Percentiles rank a stretch among this genome's conserved stretches.
These are phyloP conservation scores for Pseudomugil gertrudae DNA, from an alignment of 2,797 vertebrate species.

Conservation along the genomic window DNA sequence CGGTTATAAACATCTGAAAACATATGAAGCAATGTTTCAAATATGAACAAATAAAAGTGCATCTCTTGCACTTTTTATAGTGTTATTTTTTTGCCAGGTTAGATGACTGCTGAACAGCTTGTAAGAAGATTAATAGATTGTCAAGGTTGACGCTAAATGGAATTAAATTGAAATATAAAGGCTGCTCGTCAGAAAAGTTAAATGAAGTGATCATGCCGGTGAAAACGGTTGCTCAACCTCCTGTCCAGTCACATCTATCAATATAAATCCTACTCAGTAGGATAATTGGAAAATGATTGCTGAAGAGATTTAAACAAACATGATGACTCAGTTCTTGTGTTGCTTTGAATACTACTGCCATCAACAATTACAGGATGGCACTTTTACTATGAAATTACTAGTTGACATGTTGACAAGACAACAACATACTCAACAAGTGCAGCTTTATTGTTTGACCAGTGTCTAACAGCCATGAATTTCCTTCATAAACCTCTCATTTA, in stretches of 20 bases:
- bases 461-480: conserved; percentile 15
- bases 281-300: background rate
- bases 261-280: background rate
- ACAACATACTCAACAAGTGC: background rate
- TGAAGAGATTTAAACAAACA: background rate
- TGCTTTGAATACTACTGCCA: background rate
- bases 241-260: background rate
- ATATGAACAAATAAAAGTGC: background rate
- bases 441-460: conserved; percentile 2
- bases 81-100: background rate
- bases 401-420: background rate
- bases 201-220: background rate
- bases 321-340: background rate
- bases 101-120: background rate
- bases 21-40: background rate
- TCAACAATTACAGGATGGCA: background rate
- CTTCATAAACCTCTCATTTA: conserved; percentile 34
- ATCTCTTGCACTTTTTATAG: background rate
- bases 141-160: background rate
- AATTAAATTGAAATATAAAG: no score
- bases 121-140: background rate
- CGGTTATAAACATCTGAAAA: background rate
- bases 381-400: background rate
- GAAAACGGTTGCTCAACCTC: background rate
- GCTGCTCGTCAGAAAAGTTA: background rate